Conservation (phyloP, 2,888 invertebrate species). For the Odontocerum albicorne region DNA sequence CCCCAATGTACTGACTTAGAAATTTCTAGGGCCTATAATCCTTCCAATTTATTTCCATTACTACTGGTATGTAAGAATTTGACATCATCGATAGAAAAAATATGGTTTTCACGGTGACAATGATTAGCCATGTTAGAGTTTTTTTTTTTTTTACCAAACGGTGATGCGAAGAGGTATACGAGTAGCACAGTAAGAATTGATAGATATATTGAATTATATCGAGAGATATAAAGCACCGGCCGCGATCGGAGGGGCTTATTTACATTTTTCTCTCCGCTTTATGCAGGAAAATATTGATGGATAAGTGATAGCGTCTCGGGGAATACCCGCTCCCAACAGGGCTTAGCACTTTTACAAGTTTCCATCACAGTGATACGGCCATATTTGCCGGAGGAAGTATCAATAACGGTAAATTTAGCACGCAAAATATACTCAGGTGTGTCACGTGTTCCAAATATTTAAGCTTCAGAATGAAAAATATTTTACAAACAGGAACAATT, state of each 20-base stretch:
- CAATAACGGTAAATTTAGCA: conserved; percentile 9
- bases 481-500: too few relatives aligned
- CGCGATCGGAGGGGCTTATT: conserved; percentile 23
- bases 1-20: too few relatives aligned
- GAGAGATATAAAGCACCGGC: conserved; percentile 3
- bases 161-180: too few relatives aligned
- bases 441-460: too few relatives aligned
- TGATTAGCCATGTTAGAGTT: too few relatives aligned
- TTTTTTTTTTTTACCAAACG: too few relatives aligned
- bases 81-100: too few relatives aligned
- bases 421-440: conserved; percentile 1
- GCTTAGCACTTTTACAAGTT: conserved; percentile 54
- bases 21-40: too few relatives aligned
- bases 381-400: conserved; percentile 4
- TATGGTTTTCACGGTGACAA: too few relatives aligned
- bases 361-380: not conserved
- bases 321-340: conserved; percentile 56
- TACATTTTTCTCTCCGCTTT: conserved; percentile 39
- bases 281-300: conserved; percentile 60
- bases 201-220: conserved; percentile 3
- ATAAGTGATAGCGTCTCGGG: conserved; percentile 49
- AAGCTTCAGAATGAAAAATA: too few relatives aligned
- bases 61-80: too few relatives aligned
- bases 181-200: not conserved
- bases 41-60: too few relatives aligned